Percentiles rank a stretch among this genome's conserved stretches.
Evolutionary conservation across 2,113 vertebrate species (phyloP).

Genomic region (Pyrgilauda ruficollis): DNA sequence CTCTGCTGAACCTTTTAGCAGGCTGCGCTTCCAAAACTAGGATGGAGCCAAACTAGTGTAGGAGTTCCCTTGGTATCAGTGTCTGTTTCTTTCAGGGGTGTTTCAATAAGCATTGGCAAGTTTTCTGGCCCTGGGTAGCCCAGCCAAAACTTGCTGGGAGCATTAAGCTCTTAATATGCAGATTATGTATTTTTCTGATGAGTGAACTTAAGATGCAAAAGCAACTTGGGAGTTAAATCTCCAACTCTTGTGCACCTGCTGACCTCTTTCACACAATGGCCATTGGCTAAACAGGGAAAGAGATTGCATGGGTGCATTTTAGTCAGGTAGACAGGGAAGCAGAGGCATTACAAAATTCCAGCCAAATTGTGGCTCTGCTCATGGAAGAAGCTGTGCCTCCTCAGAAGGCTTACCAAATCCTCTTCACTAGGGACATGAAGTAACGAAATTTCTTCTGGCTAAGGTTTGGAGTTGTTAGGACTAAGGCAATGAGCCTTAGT

Average conservation of each 20-base stretch:
- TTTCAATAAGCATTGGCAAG: neutral
- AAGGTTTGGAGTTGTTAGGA: neutral
- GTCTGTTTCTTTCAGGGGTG: neutral
- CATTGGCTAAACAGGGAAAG: neutral
- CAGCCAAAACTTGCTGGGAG: neutral
- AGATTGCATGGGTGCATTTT: fast-evolving
- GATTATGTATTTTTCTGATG: neutral
- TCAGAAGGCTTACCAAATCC: neutral
- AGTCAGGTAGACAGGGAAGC: neutral
- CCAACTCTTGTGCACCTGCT: neutral
- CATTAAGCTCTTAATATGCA: neutral
- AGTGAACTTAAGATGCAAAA: neutral
- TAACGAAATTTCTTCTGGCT: neutral
- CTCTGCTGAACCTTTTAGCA: neutral
- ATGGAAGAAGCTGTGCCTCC: neutral
- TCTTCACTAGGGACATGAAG: neutral
- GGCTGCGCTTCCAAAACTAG: neutral
- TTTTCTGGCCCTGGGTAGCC: neutral
- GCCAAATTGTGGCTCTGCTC: neutral
- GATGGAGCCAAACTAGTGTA: neutral
- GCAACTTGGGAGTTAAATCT: neutral
- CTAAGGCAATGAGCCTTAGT: neutral
- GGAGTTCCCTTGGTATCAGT: neutral
- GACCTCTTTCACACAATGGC: neutral
- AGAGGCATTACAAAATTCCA: neutral